These are phyloP conservation scores for Sparidentex hasta DNA, from an alignment of 2,797 vertebrate species.

Conservation along the genomic window DNA sequence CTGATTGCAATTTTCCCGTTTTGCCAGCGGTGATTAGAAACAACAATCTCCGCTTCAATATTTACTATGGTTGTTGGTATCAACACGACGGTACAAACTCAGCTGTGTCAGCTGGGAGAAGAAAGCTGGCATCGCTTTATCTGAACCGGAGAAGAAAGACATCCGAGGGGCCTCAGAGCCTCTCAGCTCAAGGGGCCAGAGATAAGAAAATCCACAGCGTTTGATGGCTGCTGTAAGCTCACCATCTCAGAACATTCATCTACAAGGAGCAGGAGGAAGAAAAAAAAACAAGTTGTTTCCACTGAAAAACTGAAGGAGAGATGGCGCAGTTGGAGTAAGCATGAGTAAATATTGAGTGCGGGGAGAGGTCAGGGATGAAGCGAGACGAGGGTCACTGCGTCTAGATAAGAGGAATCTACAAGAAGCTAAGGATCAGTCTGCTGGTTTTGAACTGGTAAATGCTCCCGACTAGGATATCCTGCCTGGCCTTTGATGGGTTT, in stretches of 20 bases:
- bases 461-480: slow-evolving; percentile 40
- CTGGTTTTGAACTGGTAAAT: slow-evolving; percentile 71
- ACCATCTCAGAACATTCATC: slow-evolving; percentile 45
- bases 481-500: slow-evolving; percentile 59
- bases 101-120: slow-evolving; percentile 46
- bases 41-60: slow-evolving; percentile 23
- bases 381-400: slow-evolving; percentile 36
- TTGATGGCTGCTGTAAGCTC: slow-evolving; percentile 62
- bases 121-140: slow-evolving; percentile 45
- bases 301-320: slow-evolving; percentile 19
- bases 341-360: slow-evolving; percentile 31
- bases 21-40: slow-evolving; percentile 43
- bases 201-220: slow-evolving; percentile 60
- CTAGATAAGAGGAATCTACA: slow-evolving; percentile 49
- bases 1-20: slow-evolving; percentile 36
- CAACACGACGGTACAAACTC: slow-evolving; percentile 51
- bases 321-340: slow-evolving; percentile 18
- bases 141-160: slow-evolving; percentile 54
- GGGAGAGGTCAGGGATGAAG: slow-evolving; percentile 42
- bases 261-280: slow-evolving; percentile 18
- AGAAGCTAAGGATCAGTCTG: slow-evolving; percentile 50
- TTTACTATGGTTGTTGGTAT: slow-evolving; percentile 41
- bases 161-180: slow-evolving; percentile 52
- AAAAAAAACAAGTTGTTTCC: slow-evolving; percentile 30
- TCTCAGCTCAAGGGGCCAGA: slow-evolving; percentile 60